Evolutionary conservation across 1,140 invertebrate species (phyloP).

Genomic region (Aradophagus sp.): DNA sequence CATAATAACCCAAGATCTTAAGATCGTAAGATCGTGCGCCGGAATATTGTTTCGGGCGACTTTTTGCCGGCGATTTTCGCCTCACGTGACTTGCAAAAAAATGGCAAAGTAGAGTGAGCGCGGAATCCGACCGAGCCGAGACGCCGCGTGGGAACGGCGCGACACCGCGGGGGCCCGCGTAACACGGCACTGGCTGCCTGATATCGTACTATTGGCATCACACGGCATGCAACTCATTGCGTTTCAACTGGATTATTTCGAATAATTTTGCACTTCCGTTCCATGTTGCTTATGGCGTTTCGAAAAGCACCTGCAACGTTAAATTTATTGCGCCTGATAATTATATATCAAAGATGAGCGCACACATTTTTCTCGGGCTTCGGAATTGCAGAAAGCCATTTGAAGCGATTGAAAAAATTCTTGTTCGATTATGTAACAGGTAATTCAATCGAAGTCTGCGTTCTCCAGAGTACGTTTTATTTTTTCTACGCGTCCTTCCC

Average conservation of each 20-base stretch:
- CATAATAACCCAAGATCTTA: too few species aligned
- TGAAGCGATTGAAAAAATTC: not conserved
- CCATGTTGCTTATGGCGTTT: conserved; percentile 27
- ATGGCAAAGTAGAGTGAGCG: conserved; percentile 36
- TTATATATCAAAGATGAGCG: conserved; percentile 21
- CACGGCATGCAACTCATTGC: conserved; percentile 30
- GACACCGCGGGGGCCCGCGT: conserved; percentile 41
- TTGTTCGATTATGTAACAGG: conserved; percentile 6
- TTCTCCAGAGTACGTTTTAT: too few species aligned
- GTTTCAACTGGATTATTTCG: conserved; percentile 42
- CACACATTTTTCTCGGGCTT: conserved; percentile 8
- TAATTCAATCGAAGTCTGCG: conserved; percentile 4
- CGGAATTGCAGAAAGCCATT: conserved; percentile 13
- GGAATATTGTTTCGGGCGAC: too few species aligned
- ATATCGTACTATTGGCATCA: conserved; percentile 42
- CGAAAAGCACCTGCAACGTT: conserved; percentile 29
- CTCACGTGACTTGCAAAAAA: conserved; percentile 16
- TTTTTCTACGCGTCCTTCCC: too few species aligned
- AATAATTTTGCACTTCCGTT: conserved; percentile 45
- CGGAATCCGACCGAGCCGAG: conserved; percentile 23
- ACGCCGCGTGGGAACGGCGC: conserved; percentile 45
- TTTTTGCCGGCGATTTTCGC: conserved; percentile 21
- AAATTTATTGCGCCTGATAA: conserved; percentile 33
- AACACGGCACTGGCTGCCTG: conserved; percentile 47
- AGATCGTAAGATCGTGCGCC: too few species aligned